These are phyloP conservation scores for Caenorhabditis angaria DNA, from an alignment of 2,888 invertebrate genomes.

Conservation along the genomic window DNA sequence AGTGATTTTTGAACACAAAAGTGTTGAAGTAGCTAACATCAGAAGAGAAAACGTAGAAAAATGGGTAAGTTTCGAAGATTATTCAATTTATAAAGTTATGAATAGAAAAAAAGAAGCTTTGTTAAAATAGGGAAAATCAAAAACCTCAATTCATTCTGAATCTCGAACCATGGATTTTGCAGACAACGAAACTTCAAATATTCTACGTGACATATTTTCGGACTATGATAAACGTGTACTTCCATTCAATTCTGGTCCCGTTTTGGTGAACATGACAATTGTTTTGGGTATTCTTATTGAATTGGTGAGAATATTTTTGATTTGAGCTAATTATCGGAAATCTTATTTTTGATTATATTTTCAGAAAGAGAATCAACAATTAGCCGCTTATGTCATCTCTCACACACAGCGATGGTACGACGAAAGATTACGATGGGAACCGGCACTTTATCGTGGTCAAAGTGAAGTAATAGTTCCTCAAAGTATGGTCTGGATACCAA, in stretches of 20 bases:
- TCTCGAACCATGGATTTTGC: background rate
- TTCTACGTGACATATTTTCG: slow-evolving; percentile 58
- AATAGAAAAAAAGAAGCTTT: slow-evolving; percentile 12
- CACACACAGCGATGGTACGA: slow-evolving; percentile 61
- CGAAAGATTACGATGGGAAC: slow-evolving; percentile 48
- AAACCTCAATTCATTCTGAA: background rate
- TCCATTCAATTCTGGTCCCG: slow-evolving; percentile 63
- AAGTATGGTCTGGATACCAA: slow-evolving; percentile 65
- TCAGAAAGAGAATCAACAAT: slow-evolving; percentile 65
- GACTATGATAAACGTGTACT: slow-evolving; percentile 65
- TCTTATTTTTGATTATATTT: background rate
- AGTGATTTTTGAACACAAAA: background rate
- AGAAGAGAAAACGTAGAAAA: background rate
- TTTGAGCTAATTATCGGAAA: too few relatives aligned
- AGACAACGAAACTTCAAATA: slow-evolving; percentile 55
- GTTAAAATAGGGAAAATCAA: background rate
- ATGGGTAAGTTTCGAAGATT: background rate
- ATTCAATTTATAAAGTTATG: background rate
- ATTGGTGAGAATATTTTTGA: slow-evolving; percentile 48
- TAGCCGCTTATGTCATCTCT: slow-evolving; percentile 65
- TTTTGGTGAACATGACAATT: slow-evolving; percentile 66
- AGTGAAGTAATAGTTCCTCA: slow-evolving; percentile 62
- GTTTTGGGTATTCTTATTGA: slow-evolving; percentile 67
- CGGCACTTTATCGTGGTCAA: slow-evolving; percentile 49
- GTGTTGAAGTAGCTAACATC: slow-evolving; percentile 9